Evolutionary conservation across 2,888 invertebrate genomes (phyloP).

Genomic region (Perizoma flavofasciatum): DNA sequence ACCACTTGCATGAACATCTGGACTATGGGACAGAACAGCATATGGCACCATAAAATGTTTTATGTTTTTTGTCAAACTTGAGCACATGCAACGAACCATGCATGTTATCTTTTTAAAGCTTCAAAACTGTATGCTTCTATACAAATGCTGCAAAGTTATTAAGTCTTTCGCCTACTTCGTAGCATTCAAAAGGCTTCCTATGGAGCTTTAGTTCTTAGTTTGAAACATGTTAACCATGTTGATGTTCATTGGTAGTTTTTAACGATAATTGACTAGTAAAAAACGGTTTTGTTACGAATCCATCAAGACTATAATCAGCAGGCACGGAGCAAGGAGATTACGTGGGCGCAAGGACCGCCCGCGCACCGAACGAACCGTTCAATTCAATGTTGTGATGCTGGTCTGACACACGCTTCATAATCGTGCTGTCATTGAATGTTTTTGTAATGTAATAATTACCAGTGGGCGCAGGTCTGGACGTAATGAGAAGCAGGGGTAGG

Average conservation of each 20-base stretch:
- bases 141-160: no score
- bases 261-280: conserved; percentile 28
- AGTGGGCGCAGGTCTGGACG: conserved; percentile 48
- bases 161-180: no score
- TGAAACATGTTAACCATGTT: not conserved
- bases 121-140: no score
- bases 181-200: no score
- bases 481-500: conserved; percentile 19
- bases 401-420: conserved; percentile 58
- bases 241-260: conserved; percentile 5
- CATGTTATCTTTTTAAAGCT: no score
- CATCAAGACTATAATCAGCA: conserved; percentile 27
- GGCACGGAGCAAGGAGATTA: conserved; percentile 15
- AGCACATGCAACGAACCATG: conserved; percentile 2
- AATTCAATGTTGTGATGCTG: conserved; percentile 47
- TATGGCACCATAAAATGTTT: conserved; percentile 28
- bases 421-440: conserved; percentile 63
- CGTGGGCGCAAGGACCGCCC: conserved; percentile 36
- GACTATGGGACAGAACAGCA: conserved; percentile 21
- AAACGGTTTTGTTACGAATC: conserved; percentile 28
- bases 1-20: conserved; percentile 31
- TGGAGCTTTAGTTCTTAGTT: no score
- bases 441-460: conserved; percentile 58
- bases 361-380: conserved; percentile 13
- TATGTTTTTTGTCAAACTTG: conserved; percentile 24